phyloP scores from a whole-genome alignment of 2,888 invertebrate species.

The Heteromurus nitidus region DNA sequence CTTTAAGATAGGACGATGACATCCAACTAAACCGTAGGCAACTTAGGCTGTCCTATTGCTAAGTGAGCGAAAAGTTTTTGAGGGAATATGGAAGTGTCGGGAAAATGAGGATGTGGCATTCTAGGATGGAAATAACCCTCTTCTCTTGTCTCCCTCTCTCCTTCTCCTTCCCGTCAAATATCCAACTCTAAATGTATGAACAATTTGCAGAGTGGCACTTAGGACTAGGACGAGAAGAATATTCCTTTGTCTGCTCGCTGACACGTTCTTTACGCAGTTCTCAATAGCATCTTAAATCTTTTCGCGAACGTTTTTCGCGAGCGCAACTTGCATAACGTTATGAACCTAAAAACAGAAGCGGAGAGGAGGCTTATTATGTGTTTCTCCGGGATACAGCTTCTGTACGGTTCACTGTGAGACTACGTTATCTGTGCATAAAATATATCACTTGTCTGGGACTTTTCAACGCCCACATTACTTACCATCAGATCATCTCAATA shows the following conservation, averaged over 20 bases:
- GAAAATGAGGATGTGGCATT: constrained; percentile 21
- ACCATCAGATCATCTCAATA: too few species aligned
- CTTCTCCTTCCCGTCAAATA: neutral
- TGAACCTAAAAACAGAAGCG: too few species aligned
- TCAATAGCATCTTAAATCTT: neutral
- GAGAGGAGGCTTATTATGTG: too few species aligned
- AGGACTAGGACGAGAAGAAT: neutral
- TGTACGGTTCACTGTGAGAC: too few species aligned
- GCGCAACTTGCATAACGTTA: too few species aligned
- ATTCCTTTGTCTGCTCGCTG: neutral
- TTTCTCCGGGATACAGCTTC: too few species aligned
- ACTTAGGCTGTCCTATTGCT: neutral
- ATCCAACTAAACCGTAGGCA: neutral
- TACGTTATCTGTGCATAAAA: too few species aligned
- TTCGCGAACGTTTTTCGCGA: neutral
- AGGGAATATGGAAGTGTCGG: neutral
- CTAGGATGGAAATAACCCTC: neutral
- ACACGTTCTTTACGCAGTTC: neutral
- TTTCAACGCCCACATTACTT: too few species aligned
- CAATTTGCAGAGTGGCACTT: neutral
- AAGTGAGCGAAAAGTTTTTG: neutral
- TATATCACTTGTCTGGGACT: too few species aligned
- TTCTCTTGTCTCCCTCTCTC: neutral
- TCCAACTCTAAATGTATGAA: neutral
- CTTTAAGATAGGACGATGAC: too few species aligned